phyloP scores from a whole-genome alignment of 2,113 vertebrate genomes.

The Xerus inauris region DNA sequence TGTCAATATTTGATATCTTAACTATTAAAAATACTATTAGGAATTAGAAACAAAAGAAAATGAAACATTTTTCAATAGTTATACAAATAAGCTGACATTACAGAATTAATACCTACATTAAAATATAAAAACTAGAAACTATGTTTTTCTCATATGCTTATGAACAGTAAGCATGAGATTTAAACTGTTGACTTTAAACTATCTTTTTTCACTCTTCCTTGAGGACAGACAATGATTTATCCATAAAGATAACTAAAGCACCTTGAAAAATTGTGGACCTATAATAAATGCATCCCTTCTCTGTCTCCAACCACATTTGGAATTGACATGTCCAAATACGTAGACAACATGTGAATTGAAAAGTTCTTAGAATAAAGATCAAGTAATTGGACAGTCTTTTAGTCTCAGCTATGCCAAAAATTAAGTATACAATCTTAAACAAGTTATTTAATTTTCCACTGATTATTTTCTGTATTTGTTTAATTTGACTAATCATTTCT shows the following conservation, averaged over 20 bases:
- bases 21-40: background rate
- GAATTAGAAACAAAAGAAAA: background rate
- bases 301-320: background rate
- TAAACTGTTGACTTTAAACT: conserved; percentile 17
- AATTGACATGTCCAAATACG: background rate
- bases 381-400: background rate
- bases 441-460: background rate
- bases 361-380: background rate
- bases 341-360: conserved; percentile 28
- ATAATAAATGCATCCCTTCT: background rate
- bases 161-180: background rate
- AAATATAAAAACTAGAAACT: conserved; percentile 15
- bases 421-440: background rate
- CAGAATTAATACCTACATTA: background rate
- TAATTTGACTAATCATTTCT: background rate
- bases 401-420: background rate
- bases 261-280: background rate
- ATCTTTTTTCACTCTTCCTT: background rate
- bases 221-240: background rate
- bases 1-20: background rate
- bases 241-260: conserved; percentile 3
- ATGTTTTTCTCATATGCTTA: background rate
- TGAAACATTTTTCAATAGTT: conserved; percentile 37
- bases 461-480: background rate
- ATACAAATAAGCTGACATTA: conserved; percentile 15